These are phyloP conservation scores for Periophthalmus modestus DNA, from an alignment of 2,113 vertebrate genomes.

Conservation along the genomic window DNA sequence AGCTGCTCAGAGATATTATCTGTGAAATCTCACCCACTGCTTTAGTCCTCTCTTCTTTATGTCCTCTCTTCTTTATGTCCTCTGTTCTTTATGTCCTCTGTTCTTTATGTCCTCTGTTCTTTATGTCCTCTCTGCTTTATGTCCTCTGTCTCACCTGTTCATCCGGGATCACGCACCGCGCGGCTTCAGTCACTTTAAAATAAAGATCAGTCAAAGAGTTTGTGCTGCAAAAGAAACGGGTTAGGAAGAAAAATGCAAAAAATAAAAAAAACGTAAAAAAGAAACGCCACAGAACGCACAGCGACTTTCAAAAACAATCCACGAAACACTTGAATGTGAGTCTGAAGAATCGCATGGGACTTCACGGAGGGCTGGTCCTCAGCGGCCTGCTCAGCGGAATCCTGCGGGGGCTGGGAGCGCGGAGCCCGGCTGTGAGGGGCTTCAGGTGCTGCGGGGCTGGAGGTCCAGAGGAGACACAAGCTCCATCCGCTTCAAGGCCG, in stretches of 20 bases:
- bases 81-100: no score
- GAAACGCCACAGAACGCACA: constrained; percentile 26
- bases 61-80: no score
- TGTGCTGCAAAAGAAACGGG: neutral
- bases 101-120: no score
- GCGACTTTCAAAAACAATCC: constrained; percentile 84
- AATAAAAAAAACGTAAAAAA: constrained; percentile 41
- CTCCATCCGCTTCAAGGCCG: constrained; percentile 30
- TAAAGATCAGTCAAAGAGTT: neutral
- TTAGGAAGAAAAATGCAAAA: constrained; percentile 4
- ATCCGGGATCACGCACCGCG: neutral
- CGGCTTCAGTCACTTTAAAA: neutral
- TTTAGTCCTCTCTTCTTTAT: neutral
- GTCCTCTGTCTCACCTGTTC: constrained; percentile 8
- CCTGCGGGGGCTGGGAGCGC: constrained; percentile 1
- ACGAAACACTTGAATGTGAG: constrained; percentile 88
- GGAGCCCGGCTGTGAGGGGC: constrained; percentile 11
- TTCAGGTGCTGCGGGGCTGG: constrained; percentile 35
- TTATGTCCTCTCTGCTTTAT: no score
- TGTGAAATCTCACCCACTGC: neutral
- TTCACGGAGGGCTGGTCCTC: constrained; percentile 48
- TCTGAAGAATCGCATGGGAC: constrained; percentile 86
- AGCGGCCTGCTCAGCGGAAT: constrained; percentile 34
- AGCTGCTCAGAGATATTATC: neutral
- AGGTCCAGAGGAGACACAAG: constrained; percentile 6